Evolutionary conservation across 2,797 vertebrate genomes (phyloP), one percentile per base, ranked within the genome.

Genomic region (Platalea minor): DNA sequence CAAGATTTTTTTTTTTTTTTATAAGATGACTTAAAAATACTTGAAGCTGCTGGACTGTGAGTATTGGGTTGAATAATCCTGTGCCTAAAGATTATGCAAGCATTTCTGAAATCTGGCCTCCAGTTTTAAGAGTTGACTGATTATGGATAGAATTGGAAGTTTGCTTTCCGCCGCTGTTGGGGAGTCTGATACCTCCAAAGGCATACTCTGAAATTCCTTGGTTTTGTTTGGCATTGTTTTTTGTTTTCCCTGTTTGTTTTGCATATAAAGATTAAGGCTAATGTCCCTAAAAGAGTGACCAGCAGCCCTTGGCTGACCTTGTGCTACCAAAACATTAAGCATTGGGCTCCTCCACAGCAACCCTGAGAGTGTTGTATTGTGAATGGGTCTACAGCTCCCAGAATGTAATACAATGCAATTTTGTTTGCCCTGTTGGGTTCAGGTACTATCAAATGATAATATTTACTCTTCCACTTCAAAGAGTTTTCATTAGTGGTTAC

Each of bases 401-500:
- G 94, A 85, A 91, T 33, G 92, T 83, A 76, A 78, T 95, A 97
- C 96, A 97, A 89, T 97, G 95, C 91, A 29, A 86, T 97, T 94
- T 91, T 97, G 64, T 98, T 98, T 97, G 95, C 95, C 56, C 74
- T 89, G 74, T 84, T 96, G 89, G 68, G 94, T 86, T 91, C 95
- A 97, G 98, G 96, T 96, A 91, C 95, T 98, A 98, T 98, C 97
- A 92, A 94, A 93, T 85, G 95, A 78, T 96, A 98, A 98, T 98
- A 98, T 98, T 98, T 98, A 97, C 98, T 96, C 89, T 97, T 93
- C 93, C 73, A 95, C 97, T 98, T 98, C 96, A 98, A 98, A 98
- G 97, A 89, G 85, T 93, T 97, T 97, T 98, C 96, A 94, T 97
- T 97, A 93, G 89, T 89, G 77, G 91, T 95, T 96, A 85, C 24